phyloP scores from a whole-genome alignment of 1,140 invertebrate genomes.

The Drosophila punjabiensis region DNA sequence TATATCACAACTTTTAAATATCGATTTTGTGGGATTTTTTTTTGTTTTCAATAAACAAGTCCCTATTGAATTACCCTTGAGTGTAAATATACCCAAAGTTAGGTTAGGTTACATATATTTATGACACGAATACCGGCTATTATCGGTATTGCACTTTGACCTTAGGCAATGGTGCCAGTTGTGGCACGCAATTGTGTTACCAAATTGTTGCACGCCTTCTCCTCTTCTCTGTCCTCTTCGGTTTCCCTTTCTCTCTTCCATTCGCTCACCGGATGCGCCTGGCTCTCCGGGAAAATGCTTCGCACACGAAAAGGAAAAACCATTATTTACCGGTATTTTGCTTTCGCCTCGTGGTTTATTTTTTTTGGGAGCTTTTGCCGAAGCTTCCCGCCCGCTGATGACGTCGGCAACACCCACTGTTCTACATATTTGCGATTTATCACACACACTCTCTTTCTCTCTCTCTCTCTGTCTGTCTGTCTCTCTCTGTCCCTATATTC shows the following conservation, averaged over 20 bases:
- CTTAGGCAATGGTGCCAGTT: slow-evolving; percentile 54
- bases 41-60: neutral
- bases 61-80: neutral
- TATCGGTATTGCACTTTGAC: slow-evolving; percentile 54
- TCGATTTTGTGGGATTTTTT: neutral
- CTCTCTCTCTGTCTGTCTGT: neutral
- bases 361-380: slow-evolving; percentile 19
- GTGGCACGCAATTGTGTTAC: slow-evolving; percentile 27
- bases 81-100: neutral
- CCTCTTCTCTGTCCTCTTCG: neutral
- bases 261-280: slow-evolving; percentile 7
- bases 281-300: neutral
- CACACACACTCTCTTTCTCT: too few relatives aligned
- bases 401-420: slow-evolving; percentile 26
- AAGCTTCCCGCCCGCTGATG: slow-evolving; percentile 40
- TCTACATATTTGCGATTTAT: neutral
- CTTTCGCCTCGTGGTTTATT: slow-evolving; percentile 16
- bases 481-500: neutral
- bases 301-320: neutral
- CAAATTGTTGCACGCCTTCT: slow-evolving; percentile 50
- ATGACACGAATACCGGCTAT: slow-evolving; percentile 33
- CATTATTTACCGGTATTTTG: slow-evolving; percentile 40
- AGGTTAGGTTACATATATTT: slow-evolving; percentile 31
- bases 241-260: neutral
- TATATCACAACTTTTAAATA: neutral